Evolutionary conservation across 2,888 invertebrate genomes (phyloP).

Genomic region (Scrobipalpa atriplicella): DNA sequence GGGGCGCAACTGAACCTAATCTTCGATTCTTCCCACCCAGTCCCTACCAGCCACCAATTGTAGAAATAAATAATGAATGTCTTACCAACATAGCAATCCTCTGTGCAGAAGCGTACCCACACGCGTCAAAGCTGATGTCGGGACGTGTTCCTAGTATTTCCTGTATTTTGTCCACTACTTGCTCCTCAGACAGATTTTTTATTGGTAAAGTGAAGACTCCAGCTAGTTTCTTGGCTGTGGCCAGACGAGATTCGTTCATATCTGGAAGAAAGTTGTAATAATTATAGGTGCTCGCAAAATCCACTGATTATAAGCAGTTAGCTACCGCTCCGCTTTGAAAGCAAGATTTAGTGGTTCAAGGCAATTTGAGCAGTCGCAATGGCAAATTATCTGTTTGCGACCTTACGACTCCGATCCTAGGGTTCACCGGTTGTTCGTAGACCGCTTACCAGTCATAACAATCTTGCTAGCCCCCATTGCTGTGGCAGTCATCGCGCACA

Average conservation of each 20-base stretch:
- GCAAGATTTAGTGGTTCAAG: no score
- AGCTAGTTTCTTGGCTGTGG: constrained; percentile 88
- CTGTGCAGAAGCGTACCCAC: constrained; percentile 90
- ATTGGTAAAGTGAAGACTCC: constrained; percentile 85
- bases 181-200: constrained; percentile 78
- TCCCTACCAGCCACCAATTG: no score
- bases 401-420: no score
- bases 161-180: constrained; percentile 81
- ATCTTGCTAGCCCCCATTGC: constrained; percentile 93
- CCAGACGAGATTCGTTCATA: constrained; percentile 85
- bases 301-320: no score
- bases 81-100: constrained; percentile 89
- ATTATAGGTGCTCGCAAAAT: background rate
- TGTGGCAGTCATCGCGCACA: constrained; percentile 89
- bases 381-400: no score
- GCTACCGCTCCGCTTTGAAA: no score
- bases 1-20: no score
- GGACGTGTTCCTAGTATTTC: constrained; percentile 84
- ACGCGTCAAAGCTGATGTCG: constrained; percentile 92
- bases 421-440: background rate
- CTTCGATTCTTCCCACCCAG: no score
- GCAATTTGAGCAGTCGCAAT: no score
- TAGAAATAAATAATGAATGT: no score
- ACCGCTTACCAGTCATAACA: constrained; percentile 86
- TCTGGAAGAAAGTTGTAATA: constrained; percentile 71